These are phyloP conservation scores for Dermochelys coriacea DNA, from an alignment of 2,797 vertebrate genomes.

Conservation along the genomic window DNA sequence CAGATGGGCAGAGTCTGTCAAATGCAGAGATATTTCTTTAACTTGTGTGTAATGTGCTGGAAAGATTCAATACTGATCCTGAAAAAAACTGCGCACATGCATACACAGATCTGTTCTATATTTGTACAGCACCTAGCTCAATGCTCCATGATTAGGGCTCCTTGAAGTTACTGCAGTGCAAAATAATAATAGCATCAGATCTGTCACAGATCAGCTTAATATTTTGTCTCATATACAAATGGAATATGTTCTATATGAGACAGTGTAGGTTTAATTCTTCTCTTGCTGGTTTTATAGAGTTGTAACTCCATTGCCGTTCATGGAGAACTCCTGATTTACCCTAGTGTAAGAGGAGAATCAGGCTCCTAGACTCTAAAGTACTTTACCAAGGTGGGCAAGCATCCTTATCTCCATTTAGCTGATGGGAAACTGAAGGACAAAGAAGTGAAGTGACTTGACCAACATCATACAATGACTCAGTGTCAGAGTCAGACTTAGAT, in stretches of 20 bases:
- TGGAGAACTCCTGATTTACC: neutral
- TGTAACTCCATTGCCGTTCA: neutral
- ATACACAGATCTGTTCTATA: neutral
- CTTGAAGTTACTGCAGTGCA: neutral
- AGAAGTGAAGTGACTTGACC: neutral
- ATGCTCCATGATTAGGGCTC: neutral
- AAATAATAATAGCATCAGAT: neutral
- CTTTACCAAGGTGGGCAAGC: neutral
- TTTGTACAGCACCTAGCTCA: neutral
- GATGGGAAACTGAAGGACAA: neutral
- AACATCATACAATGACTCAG: rapidly evolving
- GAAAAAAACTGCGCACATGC: rapidly evolving
- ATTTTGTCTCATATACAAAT: neutral
- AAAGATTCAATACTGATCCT: neutral
- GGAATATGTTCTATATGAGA: neutral
- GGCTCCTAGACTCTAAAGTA: neutral
- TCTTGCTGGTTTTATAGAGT: neutral
- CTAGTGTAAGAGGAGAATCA: neutral
- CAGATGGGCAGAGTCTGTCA: neutral
- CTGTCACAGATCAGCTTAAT: neutral
- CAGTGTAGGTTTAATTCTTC: neutral
- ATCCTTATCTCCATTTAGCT: neutral
- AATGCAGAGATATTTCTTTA: neutral
- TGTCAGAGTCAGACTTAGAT: neutral
- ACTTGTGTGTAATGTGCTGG: neutral